Evolutionary conservation across 1,140 invertebrate species (phyloP).

Genomic region (Eubasilissa regina): DNA sequence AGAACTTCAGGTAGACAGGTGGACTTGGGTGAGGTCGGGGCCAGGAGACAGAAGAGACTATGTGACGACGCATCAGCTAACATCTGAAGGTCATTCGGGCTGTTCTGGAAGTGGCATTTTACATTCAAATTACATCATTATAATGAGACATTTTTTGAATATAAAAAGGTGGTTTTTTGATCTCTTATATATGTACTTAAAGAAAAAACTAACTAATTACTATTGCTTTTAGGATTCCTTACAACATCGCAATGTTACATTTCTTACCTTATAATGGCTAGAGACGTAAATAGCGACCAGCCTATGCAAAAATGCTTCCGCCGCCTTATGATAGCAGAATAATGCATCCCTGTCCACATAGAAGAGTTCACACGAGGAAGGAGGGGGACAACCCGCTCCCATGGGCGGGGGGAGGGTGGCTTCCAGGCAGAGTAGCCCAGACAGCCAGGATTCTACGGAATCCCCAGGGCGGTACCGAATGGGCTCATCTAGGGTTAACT

Average conservation of each 20-base stretch:
- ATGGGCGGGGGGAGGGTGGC: conserved; percentile 78
- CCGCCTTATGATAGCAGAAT: conserved; percentile 97
- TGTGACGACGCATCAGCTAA: conserved; percentile 99
- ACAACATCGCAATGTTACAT: too few relatives aligned
- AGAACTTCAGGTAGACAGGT: conserved; percentile 91
- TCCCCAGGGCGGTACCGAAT: conserved; percentile 95
- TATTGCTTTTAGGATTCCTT: too few relatives aligned
- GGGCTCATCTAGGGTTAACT: conserved; percentile 91
- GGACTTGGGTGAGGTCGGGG: conserved; percentile 82
- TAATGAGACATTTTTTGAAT: too few relatives aligned
- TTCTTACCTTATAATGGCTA: conserved; percentile 93
- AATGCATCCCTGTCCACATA: conserved; percentile 95
- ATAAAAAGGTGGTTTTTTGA: too few relatives aligned
- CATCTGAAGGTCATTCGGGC: conserved; percentile 98
- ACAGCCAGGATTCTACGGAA: conserved; percentile 93
- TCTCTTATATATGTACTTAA: too few relatives aligned
- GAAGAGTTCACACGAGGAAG: conserved; percentile 91
- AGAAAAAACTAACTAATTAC: too few relatives aligned
- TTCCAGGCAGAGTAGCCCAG: conserved; percentile 93
- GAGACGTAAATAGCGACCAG: conserved; percentile 95
- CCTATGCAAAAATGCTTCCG: conserved; percentile 94
- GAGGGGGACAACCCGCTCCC: conserved; percentile 87
- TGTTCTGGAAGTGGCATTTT: conserved; percentile 80
- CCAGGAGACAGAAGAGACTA: conserved; percentile 95
- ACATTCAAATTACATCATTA: too few relatives aligned